Evolutionary conservation across 2,888 invertebrate species (phyloP), one percentile per base, ranked within the genome.

Genomic region (Drosophila quinaria): DNA sequence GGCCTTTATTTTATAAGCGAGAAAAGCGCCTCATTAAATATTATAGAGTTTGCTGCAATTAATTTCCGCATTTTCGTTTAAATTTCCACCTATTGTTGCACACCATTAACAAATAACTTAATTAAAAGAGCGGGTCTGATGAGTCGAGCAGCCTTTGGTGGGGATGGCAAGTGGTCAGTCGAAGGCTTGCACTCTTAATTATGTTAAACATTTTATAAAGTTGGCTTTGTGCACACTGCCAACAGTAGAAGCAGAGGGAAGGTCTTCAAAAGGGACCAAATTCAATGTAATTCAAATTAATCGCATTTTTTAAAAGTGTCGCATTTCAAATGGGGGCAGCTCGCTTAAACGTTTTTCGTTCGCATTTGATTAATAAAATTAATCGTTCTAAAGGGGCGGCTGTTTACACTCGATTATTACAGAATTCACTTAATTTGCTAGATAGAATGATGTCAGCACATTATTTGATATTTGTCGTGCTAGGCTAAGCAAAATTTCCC

Each of bases 251-350:
- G 8, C 15, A 49, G 10, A 6, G 44, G 10, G 3, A 4, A 13
- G 4, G 17, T 13, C 25, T 22, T 25, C 39, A 52, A 25, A 22
- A 22, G n/a, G 47, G 15, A 0, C 11, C 33, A 46, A 50, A 70
- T 66, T 84, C 58, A 74, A 64, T 80, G 47, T 67, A 67, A 75
- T 64, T 70, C 60, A 65, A 82, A 82, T 82, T 85, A 73, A 81
- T 81, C 62, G 75, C 50, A 59, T 70, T 80, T 80, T 69, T 47
- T 35, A n/a, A 69, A 69, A 64, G 83, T 86, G 67, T 86, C 78
- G 62, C 54, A 78, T 82, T 80, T 63, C 82, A 49, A 25, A 41
- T 8, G 8, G 31, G 15, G 33, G 15, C 13, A 39, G 49, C 5
- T 13, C n/a, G 19, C 19, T 42, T 15, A 37, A 61, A 41, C 49